These are phyloP conservation scores for Polia nebulosa DNA, from an alignment of 2,888 invertebrate species.

Conservation along the genomic window DNA sequence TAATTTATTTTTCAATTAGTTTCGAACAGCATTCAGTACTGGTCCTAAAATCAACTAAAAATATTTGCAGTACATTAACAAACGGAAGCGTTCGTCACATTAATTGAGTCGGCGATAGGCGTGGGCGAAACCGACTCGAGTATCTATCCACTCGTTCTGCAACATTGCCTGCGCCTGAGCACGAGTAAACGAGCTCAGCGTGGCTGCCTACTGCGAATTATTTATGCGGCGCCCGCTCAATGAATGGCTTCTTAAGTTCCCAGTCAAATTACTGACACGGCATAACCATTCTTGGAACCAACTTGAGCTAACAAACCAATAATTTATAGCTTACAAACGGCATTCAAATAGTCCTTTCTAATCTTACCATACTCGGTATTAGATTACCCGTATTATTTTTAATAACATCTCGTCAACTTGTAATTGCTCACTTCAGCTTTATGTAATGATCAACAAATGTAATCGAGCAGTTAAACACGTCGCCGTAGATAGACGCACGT, in stretches of 20 bases:
- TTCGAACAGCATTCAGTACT: constrained; percentile 26
- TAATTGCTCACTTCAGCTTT: constrained; percentile 62
- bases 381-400: constrained; percentile 64
- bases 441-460: constrained; percentile 54
- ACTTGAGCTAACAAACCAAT: constrained; percentile 57
- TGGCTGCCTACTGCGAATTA: constrained; percentile 76
- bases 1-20: constrained; percentile 20
- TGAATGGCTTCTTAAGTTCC: constrained; percentile 74
- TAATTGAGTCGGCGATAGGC: constrained; percentile 79
- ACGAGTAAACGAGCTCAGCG: constrained; percentile 67
- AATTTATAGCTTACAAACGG: constrained; percentile 63
- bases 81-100: constrained; percentile 78
- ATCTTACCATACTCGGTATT: constrained; percentile 66
- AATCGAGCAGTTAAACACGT: constrained; percentile 48
- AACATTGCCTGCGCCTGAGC: constrained; percentile 72
- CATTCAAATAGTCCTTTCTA: constrained; percentile 69
- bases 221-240: constrained; percentile 79
- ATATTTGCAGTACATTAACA: constrained; percentile 64
- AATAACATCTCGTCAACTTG: constrained; percentile 65
- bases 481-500: constrained; percentile 52
- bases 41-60: constrained; percentile 22
- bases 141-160: constrained; percentile 76
- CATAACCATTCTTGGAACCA: constrained; percentile 70
- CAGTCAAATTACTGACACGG: constrained; percentile 70
- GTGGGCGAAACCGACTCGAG: constrained; percentile 72